Conservation (phyloP, 2,113 vertebrate genomes). For the Helogale parvula region DNA sequence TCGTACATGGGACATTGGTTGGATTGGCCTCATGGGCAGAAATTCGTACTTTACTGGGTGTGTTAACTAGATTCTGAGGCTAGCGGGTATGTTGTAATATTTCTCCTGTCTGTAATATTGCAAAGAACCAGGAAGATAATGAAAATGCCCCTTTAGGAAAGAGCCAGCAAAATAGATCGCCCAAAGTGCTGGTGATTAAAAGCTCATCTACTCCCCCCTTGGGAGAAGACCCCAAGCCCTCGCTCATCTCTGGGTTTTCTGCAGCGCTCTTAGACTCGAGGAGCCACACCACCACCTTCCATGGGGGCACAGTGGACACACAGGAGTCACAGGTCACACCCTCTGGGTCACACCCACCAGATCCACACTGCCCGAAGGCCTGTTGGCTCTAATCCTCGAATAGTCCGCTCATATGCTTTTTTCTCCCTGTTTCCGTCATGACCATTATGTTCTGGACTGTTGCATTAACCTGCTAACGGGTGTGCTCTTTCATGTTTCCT, state of each 20-base stretch:
- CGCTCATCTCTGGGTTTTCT: not conserved
- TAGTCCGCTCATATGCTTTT: not conserved
- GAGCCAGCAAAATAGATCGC: not conserved
- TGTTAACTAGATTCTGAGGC: not conserved
- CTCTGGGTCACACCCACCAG: rapidly evolving
- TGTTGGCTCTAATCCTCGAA: not conserved
- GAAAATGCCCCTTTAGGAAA: not conserved
- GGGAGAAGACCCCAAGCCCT: not conserved
- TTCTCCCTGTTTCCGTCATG: not conserved
- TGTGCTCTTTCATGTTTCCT: not conserved
- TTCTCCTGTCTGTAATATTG: not conserved
- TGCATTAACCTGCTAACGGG: not conserved
- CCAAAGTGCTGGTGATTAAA: not conserved
- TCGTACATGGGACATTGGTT: not conserved
- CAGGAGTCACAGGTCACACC: not conserved
- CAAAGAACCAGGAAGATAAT: not conserved
- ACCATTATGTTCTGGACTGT: not conserved
- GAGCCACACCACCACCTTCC: rapidly evolving
- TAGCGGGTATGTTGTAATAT: not conserved
- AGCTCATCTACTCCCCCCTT: not conserved
- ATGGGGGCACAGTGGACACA: rapidly evolving
- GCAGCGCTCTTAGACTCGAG: too few species aligned
- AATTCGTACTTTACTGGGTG: not conserved
- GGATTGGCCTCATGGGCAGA: not conserved
- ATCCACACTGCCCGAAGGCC: not conserved